phyloP scores from a whole-genome alignment of 2,888 invertebrate species.

The Latrodectus hesperus region DNA sequence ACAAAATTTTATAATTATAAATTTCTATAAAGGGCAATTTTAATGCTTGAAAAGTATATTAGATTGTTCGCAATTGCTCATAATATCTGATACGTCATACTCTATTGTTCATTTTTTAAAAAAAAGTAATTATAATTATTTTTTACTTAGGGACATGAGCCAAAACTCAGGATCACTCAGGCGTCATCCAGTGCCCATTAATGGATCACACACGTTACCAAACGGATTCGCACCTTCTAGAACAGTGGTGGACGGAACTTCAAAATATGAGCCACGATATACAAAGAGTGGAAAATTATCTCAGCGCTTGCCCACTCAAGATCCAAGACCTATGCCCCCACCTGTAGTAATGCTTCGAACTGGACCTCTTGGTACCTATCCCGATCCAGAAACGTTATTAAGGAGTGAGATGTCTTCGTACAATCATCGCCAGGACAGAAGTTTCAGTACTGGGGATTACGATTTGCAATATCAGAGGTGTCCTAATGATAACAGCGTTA shows the following conservation, averaged over 20 bases:
- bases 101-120: no score
- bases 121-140: no score
- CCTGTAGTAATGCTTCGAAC: conserved; percentile 54
- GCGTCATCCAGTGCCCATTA: conserved; percentile 30
- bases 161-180: conserved; percentile 27
- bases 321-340: conserved; percentile 41
- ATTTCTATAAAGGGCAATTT: no score
- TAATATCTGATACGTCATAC: not conserved
- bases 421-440: conserved; percentile 20
- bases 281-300: conserved; percentile 52
- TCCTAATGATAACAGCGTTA: conserved; percentile 24
- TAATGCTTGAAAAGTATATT: no score
- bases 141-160: conserved; percentile 17
- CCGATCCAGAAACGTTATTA: conserved; percentile 50
- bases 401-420: conserved; percentile 14
- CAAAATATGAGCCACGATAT: conserved; percentile 50
- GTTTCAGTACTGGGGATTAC: not conserved
- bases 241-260: conserved; percentile 5
- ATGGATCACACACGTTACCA: conserved; percentile 14
- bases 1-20: no score
- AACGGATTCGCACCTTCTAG: conserved; percentile 14
- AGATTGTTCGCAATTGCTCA: no score
- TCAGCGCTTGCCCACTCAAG: conserved; percentile 34
- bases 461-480: conserved; percentile 29
- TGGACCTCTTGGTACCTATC: conserved; percentile 53